Percentiles rank a stretch among this genome's conserved stretches.
Conservation (phyloP, 1,140 invertebrate genomes). For the Meloidogyne floridensis region DNA sequence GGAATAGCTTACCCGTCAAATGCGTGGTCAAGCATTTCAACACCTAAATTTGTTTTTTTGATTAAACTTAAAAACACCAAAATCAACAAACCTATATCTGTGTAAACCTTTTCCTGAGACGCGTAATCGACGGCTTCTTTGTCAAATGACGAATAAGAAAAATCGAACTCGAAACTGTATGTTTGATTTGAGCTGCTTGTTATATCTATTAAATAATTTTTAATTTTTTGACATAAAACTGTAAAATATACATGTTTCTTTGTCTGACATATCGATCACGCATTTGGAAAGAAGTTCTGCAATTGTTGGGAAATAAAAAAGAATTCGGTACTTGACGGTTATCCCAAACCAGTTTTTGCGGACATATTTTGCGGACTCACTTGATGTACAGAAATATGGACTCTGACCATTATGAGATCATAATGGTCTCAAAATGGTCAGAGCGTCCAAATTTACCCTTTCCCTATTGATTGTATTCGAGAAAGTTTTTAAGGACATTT, state of each 20-base stretch:
- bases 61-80: constrained; percentile 51
- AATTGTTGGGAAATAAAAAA: no score
- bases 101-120: constrained; percentile 69
- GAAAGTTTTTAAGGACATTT: no score
- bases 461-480: no score
- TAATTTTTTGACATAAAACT: no score
- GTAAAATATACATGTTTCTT: constrained; percentile 15
- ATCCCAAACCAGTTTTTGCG: no score
- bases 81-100: constrained; percentile 72
- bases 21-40: constrained; percentile 73
- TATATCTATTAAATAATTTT: neutral
- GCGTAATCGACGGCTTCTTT: constrained; percentile 70
- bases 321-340: constrained; percentile 19
- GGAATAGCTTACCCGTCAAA: constrained; percentile 72
- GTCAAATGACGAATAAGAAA: constrained; percentile 72
- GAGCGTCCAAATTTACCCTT: no score
- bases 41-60: neutral
- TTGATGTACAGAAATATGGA: no score
- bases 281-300: constrained; percentile 70
- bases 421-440: no score
- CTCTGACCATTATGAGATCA: no score
- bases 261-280: constrained; percentile 68
- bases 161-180: constrained; percentile 68
- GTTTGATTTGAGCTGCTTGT: constrained; percentile 50
- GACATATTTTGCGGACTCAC: no score